These are phyloP conservation scores for Tryphoninae sp. DNA, from an alignment of 2,888 invertebrate species.

Conservation along the genomic window DNA sequence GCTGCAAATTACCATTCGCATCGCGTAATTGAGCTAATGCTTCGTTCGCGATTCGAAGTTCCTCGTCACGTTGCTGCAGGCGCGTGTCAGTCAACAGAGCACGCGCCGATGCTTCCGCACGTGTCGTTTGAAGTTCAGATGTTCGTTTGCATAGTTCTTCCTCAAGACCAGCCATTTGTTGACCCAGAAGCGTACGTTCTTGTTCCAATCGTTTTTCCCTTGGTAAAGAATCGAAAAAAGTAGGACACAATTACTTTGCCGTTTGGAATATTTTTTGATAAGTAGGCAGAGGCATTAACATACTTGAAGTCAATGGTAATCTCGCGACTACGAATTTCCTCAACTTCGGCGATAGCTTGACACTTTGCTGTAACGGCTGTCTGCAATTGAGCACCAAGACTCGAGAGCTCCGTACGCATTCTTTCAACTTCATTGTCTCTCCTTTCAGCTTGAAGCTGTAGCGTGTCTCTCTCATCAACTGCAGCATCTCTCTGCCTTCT, in stretches of 20 bases:
- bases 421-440: slow-evolving; percentile 89
- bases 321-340: slow-evolving; percentile 92
- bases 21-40: slow-evolving; percentile 87
- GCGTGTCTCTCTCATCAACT: slow-evolving; percentile 89
- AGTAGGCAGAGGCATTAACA: slow-evolving; percentile 53
- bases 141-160: slow-evolving; percentile 91
- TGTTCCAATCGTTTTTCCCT: slow-evolving; percentile 92
- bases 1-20: slow-evolving; percentile 87
- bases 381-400: slow-evolving; percentile 89
- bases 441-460: slow-evolving; percentile 87
- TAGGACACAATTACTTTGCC: not conserved
- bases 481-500: slow-evolving; percentile 88
- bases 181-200: slow-evolving; percentile 88
- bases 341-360: slow-evolving; percentile 90
- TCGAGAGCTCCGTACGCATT: slow-evolving; percentile 86
- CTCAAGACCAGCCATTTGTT: slow-evolving; percentile 90
- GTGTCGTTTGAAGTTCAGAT: slow-evolving; percentile 88
- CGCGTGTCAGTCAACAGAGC: slow-evolving; percentile 88
- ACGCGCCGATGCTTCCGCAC: slow-evolving; percentile 88
- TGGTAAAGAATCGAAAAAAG: slow-evolving; percentile 37
- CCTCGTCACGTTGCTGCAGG: slow-evolving; percentile 90
- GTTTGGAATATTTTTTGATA: not conserved
- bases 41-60: slow-evolving; percentile 88
- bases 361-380: slow-evolving; percentile 91
- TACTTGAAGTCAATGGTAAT: slow-evolving; percentile 89